These are phyloP conservation scores for Noctuana brunneofusca DNA, from an alignment of 2,888 invertebrate genomes.

Conservation along the genomic window DNA sequence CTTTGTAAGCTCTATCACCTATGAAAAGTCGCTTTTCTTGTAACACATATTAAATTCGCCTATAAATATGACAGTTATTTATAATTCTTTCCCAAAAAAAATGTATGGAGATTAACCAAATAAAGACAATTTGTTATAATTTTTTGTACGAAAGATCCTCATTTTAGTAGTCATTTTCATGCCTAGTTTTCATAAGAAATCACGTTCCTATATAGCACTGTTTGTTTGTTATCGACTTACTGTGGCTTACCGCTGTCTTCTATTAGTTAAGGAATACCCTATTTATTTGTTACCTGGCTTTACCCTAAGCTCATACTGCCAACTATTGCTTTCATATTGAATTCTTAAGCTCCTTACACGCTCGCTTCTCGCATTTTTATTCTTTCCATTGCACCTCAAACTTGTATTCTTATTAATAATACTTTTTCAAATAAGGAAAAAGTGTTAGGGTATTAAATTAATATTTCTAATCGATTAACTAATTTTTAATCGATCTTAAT, in stretches of 20 bases:
- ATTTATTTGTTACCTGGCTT: constrained; percentile 20
- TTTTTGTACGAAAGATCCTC: neutral
- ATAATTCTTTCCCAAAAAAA: neutral
- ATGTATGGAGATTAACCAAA: neutral
- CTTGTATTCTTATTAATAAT: too few species aligned
- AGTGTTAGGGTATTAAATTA: too few species aligned
- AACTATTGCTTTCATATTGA: constrained; percentile 25
- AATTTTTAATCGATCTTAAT: too few species aligned
- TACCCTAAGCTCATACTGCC: constrained; percentile 10
- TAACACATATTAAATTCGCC: too few species aligned
- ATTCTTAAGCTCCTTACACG: constrained; percentile 2
- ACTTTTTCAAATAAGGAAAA: too few species aligned
- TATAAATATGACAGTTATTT: too few species aligned
- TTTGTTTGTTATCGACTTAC: constrained; percentile 14
- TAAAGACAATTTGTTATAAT: neutral
- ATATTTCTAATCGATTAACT: too few species aligned
- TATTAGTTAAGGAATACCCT: constrained; percentile 19
- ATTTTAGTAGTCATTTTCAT: neutral
- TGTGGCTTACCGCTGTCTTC: constrained; percentile 6
- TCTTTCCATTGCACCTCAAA: neutral
- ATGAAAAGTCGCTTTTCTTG: too few species aligned
- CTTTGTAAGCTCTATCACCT: too few species aligned
- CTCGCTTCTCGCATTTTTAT: neutral
- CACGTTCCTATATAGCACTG: neutral
- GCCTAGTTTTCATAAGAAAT: neutral